phyloP scores from a whole-genome alignment of 1,140 invertebrate species.

The Papilio polytes region DNA sequence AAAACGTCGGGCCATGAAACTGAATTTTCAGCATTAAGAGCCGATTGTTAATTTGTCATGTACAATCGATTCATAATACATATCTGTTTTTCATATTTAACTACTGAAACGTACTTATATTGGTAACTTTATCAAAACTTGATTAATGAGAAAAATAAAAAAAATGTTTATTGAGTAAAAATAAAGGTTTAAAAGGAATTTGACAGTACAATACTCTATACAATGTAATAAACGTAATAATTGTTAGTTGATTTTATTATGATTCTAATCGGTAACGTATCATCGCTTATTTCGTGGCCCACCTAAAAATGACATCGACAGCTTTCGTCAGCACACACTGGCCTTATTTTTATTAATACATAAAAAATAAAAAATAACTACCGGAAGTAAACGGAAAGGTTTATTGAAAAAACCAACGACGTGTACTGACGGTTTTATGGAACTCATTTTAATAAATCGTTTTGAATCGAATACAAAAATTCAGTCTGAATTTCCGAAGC shows the following conservation, averaged over 20 bases:
- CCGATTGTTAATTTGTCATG: not conserved
- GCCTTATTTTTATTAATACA: constrained; percentile 34
- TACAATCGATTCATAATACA: too few relatives aligned
- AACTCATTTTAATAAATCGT: not conserved
- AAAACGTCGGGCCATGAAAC: constrained; percentile 47
- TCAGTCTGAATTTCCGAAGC: not conserved
- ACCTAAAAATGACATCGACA: constrained; percentile 43
- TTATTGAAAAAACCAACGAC: constrained; percentile 24
- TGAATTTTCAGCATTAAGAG: not conserved
- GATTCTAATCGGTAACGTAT: too few relatives aligned
- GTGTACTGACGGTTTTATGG: not conserved
- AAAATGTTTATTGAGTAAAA: too few relatives aligned
- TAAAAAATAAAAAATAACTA: constrained; percentile 26
- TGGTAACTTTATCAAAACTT: too few relatives aligned
- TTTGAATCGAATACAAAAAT: not conserved
- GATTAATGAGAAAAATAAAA: too few relatives aligned
- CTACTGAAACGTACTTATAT: too few relatives aligned
- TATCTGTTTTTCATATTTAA: too few relatives aligned
- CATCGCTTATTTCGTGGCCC: constrained; percentile 48
- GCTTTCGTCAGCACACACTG: constrained; percentile 34
- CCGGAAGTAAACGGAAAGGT: constrained; percentile 25
- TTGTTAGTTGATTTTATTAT: too few relatives aligned
- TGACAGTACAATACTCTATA: too few relatives aligned
- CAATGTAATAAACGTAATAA: too few relatives aligned
- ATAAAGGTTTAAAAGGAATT: too few relatives aligned